Base-by-base conservation (phyloP, 2,888 invertebrate genomes). In the Conistra vaccinii region DNA sequence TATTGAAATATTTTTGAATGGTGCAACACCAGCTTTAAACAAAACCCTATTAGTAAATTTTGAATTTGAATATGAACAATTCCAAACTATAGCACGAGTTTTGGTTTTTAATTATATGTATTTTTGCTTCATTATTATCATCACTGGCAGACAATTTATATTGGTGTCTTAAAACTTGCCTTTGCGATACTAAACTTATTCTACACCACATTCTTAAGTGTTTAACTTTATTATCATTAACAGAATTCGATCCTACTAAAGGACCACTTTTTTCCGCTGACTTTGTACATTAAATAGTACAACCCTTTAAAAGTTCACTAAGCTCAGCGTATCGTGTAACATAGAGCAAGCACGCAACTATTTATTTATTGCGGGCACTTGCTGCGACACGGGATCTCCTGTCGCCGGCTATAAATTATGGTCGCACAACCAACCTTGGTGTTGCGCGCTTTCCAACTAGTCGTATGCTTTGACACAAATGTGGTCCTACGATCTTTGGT, bases 351-450 rank as follows among this genome's bases (percentile, higher is more conserved):
- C 91, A 91, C 89, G 92, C 91, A 91, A 91, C 90, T 90, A 90
- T 91, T 91, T 93, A 94, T 94, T 94, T 94, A 92, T 92, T 91
- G 89, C 91, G 85, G 85, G 87, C 89, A 90, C 89, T 80, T 85
- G 87, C 86, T 90, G 83, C 93, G 92, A 95, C 94, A 93, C 87
- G 89, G 92, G 89, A 92, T 93, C 93, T 90, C 89, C 90, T 91
- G 94, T 94, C 93, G 81, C 89, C 88, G 85, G 88, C 81, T 88
- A 91, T 95, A 95, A 95, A 92, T 93, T 93, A 95, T 94, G 86
- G 76, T 78, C 67, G 89, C 91, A 88, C 81, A 85, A 85, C 88
- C 87, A 88, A 88, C 89, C 88, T 87, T 85, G 85, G 85, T 85
- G 79, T 86, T 81, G 86, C 79, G 83, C 82, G 85, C 85, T 91